Evolutionary conservation across 2,888 invertebrate species (phyloP), one percentile per base, ranked within the genome.

Genomic region (Escarpia spicata): DNA sequence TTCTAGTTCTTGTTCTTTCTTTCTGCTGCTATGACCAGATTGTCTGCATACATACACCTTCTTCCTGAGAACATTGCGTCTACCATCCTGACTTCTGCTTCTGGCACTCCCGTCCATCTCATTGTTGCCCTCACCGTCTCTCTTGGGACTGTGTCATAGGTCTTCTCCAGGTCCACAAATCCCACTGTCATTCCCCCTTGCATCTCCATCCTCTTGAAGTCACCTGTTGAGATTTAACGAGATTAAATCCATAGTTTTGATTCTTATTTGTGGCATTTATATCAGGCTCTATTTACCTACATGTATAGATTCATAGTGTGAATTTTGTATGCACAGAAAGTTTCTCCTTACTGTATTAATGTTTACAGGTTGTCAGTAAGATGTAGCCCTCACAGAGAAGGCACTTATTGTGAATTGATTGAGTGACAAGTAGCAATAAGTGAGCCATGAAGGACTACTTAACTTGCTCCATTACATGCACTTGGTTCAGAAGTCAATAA

Each of bases 231-330:
- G 52, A 52, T 8, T 10, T 52, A 52, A 12, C 52, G 0, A 12
- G 3, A 52, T 52, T 2, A 52, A 52, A 52, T 75, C 26, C 26
- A 6, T 75, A 75, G 26, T 75, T 75, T 26, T 15, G 75, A 26
- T 75, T 75, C 26, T 75, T 75, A 75, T 75, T 75, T 75, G 26
- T 75, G 6, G 2, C 2, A 92, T 92, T 44, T 43, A 92, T 52
- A 92, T 91, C 43, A 45, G 43, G 19, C 9, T 91, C 31, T 91
- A 91, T 91, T n/a, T 89, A 92, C 45, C 19, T 91, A 43, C 58
- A 91, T 92, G 44, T 45, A 44, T 58, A 10, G 45, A n/a, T 91
- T 26, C 52, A 4, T 52, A 52, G 9, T 52, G 12, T 52, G 52
- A 0, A 52, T 52, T 52, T 52, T 9, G 4, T 75, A 75, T 75